Percentiles rank a stretch among this genome's conserved stretches.
Evolutionary conservation across 2,888 invertebrate genomes (phyloP).

Genomic region (Netelia melanura): DNA sequence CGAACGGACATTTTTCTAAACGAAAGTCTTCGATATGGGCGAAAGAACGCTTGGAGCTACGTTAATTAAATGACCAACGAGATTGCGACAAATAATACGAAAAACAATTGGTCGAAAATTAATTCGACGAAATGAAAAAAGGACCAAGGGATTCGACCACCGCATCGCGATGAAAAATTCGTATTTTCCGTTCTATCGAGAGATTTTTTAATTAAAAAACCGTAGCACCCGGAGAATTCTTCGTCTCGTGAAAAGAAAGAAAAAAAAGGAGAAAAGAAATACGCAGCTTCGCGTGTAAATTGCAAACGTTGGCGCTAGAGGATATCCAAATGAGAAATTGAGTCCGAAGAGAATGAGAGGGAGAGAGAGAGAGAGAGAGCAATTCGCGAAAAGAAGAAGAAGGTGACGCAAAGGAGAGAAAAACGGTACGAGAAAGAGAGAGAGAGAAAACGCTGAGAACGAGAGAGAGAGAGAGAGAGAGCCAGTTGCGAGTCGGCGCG

Average conservation of each 20-base stretch:
- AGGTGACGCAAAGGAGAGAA: neutral
- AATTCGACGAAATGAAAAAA: neutral
- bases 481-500: slow-evolving; percentile 65
- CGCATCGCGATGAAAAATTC: neutral
- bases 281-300: neutral
- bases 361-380: slow-evolving; percentile 18
- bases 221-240: neutral
- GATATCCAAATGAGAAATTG: slow-evolving; percentile 24
- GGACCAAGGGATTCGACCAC: neutral
- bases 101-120: neutral
- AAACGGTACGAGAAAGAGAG: slow-evolving; percentile 6
- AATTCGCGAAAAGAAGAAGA: slow-evolving; percentile 3
- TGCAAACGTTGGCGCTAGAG: neutral
- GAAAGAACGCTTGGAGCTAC: too few relatives aligned
- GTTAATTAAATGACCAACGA: neutral
- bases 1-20: neutral
- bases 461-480: slow-evolving; percentile 28
- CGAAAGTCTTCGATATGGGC: too few relatives aligned
- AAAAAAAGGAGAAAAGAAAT: slow-evolving; percentile 11
- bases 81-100: neutral
- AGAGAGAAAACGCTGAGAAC: slow-evolving; percentile 4
- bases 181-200: neutral
- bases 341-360: slow-evolving; percentile 35
- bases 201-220: neutral
- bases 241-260: neutral